Evolutionary conservation across 1,140 invertebrate species (phyloP).

Genomic region (Drosophila novamexicana): DNA sequence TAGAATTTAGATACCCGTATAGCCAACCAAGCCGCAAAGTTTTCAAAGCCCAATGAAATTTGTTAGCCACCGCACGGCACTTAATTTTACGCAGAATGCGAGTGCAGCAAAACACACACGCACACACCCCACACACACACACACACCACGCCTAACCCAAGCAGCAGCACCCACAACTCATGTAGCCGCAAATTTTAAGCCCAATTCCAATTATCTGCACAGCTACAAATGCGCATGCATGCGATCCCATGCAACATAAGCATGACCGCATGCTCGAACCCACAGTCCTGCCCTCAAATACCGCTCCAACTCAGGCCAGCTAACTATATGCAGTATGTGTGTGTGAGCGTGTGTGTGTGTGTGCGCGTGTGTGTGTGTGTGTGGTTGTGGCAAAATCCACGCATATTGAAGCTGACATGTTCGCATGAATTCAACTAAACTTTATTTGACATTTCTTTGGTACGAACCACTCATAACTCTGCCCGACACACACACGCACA

Average conservation of each 20-base stretch:
- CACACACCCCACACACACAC: slow-evolving; percentile 20
- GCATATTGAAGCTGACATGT: slow-evolving; percentile 10
- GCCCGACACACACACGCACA: slow-evolving; percentile 1
- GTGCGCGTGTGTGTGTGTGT: slow-evolving; percentile 2
- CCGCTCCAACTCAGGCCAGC: slow-evolving; percentile 14
- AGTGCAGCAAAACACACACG: slow-evolving; percentile 27
- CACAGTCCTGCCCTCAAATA: not conserved
- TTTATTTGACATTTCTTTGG: slow-evolving; percentile 58
- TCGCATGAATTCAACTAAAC: slow-evolving; percentile 23
- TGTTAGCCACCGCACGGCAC: slow-evolving; percentile 71
- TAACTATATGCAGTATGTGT: slow-evolving; percentile 18
- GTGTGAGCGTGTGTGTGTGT: slow-evolving; percentile 8
- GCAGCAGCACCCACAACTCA: slow-evolving; percentile 25
- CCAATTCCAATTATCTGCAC: slow-evolving; percentile 80
- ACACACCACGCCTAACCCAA: slow-evolving; percentile 11
- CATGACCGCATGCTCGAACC: slow-evolving; percentile 31
- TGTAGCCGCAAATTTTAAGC: slow-evolving; percentile 79
- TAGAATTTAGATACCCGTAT: slow-evolving; percentile 22
- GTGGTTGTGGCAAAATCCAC: slow-evolving; percentile 8
- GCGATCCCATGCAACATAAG: slow-evolving; percentile 52
- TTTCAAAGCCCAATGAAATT: slow-evolving; percentile 80
- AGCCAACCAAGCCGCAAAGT: slow-evolving; percentile 64
- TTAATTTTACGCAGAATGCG: slow-evolving; percentile 69
- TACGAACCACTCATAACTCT: slow-evolving; percentile 31
- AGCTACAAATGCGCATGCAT: slow-evolving; percentile 66